phyloP scores from a whole-genome alignment of 2,888 invertebrate genomes.

The Adela reaumurella region DNA sequence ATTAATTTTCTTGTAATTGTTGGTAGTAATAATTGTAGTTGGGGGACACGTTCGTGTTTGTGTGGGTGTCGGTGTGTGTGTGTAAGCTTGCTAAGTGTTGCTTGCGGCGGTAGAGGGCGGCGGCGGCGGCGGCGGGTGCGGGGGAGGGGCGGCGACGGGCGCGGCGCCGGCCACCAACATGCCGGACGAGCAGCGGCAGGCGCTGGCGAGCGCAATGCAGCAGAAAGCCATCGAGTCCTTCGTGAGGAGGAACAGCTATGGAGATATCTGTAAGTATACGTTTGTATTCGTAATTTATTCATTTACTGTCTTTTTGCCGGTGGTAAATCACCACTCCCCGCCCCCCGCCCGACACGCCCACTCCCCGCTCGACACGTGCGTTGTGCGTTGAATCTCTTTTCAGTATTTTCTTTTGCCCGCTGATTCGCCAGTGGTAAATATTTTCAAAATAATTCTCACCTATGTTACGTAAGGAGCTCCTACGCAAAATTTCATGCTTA shows the following conservation, averaged over 20 bases:
- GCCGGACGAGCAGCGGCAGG: constrained; percentile 53
- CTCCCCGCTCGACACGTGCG: too few species aligned
- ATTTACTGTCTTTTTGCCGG: constrained; percentile 5
- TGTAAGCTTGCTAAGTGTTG: neutral
- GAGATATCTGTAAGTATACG: constrained; percentile 68
- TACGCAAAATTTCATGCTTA: too few species aligned
- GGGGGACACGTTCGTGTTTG: too few species aligned
- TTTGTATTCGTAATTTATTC: constrained; percentile 3
- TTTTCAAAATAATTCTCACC: too few species aligned
- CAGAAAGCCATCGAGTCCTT: constrained; percentile 63
- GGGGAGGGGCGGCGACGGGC: constrained; percentile 28
- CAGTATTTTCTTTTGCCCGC: too few species aligned
- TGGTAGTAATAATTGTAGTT: too few species aligned
- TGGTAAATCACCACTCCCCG: too few species aligned
- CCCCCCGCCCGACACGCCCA: too few species aligned
- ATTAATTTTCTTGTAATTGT: too few species aligned
- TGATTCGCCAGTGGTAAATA: too few species aligned
- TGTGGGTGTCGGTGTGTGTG: neutral
- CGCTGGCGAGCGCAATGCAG: constrained; percentile 37
- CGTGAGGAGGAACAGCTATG: constrained; percentile 69
- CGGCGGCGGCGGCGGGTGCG: constrained; percentile 15
- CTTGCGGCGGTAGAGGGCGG: neutral
- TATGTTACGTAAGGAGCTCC: too few species aligned
- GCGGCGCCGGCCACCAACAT: constrained; percentile 39
- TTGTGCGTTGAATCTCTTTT: too few species aligned